These are phyloP conservation scores for Nothura maculosa DNA, from an alignment of 2,797 vertebrate species.

Conservation along the genomic window DNA sequence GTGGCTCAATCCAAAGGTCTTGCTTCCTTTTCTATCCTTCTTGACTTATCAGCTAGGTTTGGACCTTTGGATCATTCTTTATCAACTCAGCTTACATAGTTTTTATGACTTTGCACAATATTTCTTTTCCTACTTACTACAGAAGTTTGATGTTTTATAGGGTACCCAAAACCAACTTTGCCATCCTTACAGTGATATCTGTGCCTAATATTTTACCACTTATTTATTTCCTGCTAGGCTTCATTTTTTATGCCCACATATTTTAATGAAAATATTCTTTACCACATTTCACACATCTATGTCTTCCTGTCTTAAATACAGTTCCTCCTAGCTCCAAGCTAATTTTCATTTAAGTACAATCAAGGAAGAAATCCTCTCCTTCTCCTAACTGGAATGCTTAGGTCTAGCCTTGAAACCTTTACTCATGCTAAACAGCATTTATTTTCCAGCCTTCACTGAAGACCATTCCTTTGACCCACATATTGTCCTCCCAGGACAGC, in stretches of 20 bases:
- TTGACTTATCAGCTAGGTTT: constrained; percentile 60
- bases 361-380: neutral
- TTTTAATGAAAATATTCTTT: neutral
- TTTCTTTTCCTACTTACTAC: constrained; percentile 21
- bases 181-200: neutral
- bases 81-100: constrained; percentile 58
- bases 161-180: neutral
- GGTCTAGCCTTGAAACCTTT: neutral
- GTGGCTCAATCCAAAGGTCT: constrained; percentile 73
- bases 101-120: constrained; percentile 61
- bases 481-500: too few species aligned
- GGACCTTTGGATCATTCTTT: constrained; percentile 72
- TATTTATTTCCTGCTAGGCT: neutral
- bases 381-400: neutral
- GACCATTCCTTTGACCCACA: neutral
- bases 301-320: neutral
- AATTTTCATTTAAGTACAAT: neutral
- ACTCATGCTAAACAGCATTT: neutral
- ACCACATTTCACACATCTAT: neutral
- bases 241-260: neutral
- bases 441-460: neutral
- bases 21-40: constrained; percentile 42
- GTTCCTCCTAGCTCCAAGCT: neutral
- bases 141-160: neutral
- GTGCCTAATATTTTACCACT: neutral